Evolutionary conservation across 2,797 vertebrate genomes (phyloP), one percentile per base, ranked within the genome.

Genomic region (Menidia menidia): DNA sequence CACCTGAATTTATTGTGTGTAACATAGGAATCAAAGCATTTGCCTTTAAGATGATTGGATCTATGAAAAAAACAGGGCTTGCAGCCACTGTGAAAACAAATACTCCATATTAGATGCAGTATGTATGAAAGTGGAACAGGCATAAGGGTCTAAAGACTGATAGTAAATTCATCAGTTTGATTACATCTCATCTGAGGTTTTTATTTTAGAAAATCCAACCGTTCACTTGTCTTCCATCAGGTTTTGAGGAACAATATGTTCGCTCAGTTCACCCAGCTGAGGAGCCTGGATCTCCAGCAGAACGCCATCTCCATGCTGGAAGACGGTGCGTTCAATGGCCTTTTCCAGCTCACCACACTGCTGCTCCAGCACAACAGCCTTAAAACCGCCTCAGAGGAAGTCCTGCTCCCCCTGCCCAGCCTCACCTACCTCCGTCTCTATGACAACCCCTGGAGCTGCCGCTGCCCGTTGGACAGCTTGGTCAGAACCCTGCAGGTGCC

Each of bases 371-470:
- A 98, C 89, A 99, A 99, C 77, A 84, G 88, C 33, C 93, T 99
- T 63, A 95, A 92, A 85, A 90, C 82, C 10, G 89, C 95, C 64
- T 94, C 94, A 0, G 98, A 99, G 85, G 97, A 96, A 64, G 82
- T 94, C 60, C 95, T 99, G 88, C 95, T 98, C 53, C 94, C 96
- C 1, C 88, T 93, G 0, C 95, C 95, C 25, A 92, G 87, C 73
- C 94, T 99, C 67, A 93, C 88, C 86, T 96, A 98, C 91, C 93
- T 99, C 74, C 96, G 98, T 51, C 88, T 99, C 32, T 98, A 98
- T 25, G 96, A 96, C 89, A 99, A 99, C 86, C 98, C 97, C 25
- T 99, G 98, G 98, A 93, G 77, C 68, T 99, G 98, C 79, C 88
- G 77, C 60, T 99, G 98, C 84, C 83, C 93, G 50, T 78, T 98